Evolutionary conservation across 2,797 vertebrate genomes (phyloP).

Genomic region (Cottoperca gobio): DNA sequence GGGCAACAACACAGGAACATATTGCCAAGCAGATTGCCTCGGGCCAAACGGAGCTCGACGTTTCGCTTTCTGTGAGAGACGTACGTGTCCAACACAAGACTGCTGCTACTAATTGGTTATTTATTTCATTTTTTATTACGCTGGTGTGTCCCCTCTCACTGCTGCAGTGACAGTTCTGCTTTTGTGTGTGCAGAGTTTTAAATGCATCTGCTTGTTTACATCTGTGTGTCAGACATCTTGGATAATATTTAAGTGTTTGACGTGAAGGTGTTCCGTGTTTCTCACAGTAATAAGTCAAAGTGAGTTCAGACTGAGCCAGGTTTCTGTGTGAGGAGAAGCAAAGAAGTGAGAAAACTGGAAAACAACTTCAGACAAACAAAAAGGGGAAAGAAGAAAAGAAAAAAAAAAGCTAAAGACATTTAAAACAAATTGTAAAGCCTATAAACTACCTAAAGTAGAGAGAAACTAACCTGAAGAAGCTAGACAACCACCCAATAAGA

Average conservation of each 20-base stretch:
- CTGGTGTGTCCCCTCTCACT: conserved; percentile 4
- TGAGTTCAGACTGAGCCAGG: neutral
- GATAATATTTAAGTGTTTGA: neutral
- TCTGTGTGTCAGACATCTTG: neutral
- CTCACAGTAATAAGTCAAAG: neutral
- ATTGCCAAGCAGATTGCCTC: conserved; percentile 72
- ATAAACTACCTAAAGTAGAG: neutral
- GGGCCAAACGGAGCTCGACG: conserved; percentile 40
- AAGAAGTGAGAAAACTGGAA: no score
- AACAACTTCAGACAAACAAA: no score
- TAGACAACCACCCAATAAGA: rapidly evolving
- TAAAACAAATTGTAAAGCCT: neutral
- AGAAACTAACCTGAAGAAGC: neutral
- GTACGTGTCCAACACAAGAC: conserved; percentile 47
- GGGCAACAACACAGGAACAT: conserved; percentile 55
- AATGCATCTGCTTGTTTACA: conserved; percentile 21
- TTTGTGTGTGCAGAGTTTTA: neutral
- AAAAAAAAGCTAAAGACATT: neutral
- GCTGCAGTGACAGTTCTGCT: conserved; percentile 8
- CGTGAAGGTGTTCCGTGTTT: neutral
- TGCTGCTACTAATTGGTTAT: conserved; percentile 55
- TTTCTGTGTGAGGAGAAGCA: neutral
- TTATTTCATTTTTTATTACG: conserved; percentile 36
- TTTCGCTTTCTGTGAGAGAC: conserved; percentile 48
- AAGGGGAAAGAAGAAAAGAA: neutral